These are phyloP conservation scores for Heliangelus exortis DNA, from an alignment of 2,797 vertebrate species.

Conservation along the genomic window DNA sequence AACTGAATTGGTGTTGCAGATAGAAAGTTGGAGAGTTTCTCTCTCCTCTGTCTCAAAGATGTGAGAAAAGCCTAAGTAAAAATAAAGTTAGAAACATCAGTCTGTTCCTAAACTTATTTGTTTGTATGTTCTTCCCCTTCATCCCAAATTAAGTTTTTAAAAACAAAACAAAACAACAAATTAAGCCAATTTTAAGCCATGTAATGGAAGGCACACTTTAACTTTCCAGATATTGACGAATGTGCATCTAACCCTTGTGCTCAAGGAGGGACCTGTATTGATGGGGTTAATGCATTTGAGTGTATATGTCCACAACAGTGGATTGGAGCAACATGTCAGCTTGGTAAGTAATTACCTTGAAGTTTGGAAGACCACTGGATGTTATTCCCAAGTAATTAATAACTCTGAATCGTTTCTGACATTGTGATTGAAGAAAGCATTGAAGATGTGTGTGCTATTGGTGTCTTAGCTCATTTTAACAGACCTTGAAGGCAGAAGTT, in stretches of 20 bases:
- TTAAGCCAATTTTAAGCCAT: neutral
- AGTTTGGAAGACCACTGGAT: neutral
- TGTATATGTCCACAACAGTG: conserved; percentile 92
- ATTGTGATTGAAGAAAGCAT: neutral
- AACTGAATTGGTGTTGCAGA: neutral
- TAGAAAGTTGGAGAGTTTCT: neutral
- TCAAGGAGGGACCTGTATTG: conserved; percentile 91
- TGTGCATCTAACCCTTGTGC: conserved; percentile 90
- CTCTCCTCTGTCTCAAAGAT: neutral
- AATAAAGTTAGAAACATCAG: neutral
- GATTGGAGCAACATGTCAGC: conserved; percentile 93
- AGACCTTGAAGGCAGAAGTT: neutral
- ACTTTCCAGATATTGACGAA: conserved; percentile 89
- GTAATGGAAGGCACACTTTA: neutral
- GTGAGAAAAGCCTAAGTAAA: neutral
- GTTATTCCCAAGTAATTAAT: neutral
- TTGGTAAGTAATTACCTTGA: conserved; percentile 81
- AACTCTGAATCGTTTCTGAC: neutral
- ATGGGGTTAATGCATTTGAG: conserved; percentile 89
- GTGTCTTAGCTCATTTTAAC: neutral
- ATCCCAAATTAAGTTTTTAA: neutral
- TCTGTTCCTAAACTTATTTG: neutral
- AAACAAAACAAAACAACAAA: neutral
- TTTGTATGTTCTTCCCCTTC: neutral
- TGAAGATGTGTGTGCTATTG: neutral